Base-by-base conservation (phyloP, 2,113 vertebrate species). In the Hassar affinis region DNA sequence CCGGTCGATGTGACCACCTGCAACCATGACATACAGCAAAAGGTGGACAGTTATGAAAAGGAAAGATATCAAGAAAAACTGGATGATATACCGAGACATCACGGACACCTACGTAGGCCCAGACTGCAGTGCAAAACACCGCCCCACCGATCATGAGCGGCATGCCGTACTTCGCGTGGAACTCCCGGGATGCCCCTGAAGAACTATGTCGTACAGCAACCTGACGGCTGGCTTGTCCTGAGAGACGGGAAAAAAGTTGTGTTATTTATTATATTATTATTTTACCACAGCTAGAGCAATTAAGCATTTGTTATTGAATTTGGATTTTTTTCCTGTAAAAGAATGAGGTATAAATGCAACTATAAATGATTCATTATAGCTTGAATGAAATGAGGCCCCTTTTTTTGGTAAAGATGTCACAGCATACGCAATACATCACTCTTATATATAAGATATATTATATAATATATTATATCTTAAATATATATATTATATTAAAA, bases 1-100 rank as follows among this genome's bases (percentile, higher is more conserved):
- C 96, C 95, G 35, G 93, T 91, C 42, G 93, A 89, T 86, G 97
- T 98, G 17, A 92, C 0, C 64, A 95, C 95, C 98, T 99, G 92
- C 33, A 82, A 56, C 77, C 20, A 64, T 38, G 45, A 22, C 6
- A 45, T 7, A 78, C 33, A 81, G 3, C 11, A 45, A 54, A 20
- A 35, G 33, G 71, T 20, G 52, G 15, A 62, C 1, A n/a, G 20
- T 15, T 47, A 7, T 7, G 1, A 52, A 80, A 54, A 20, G 3
- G 4, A 54, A 80, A 18, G 11, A 56, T 18, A 38, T 2, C 18
- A 68, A 20, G 12, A 17, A 30, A 17, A 35, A 22, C 0, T 33
- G 22, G 38, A 42, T 42, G 38, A 2, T 3, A 57, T 22, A 17
- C 38, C 0, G 25, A 59, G 25, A 61, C 12, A 27, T 2, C 56